A percentile compares a stretch with the other conserved stretches of the same genome.
Evolutionary conservation across 2,113 vertebrate genomes (phyloP).

Genomic region (Grammomys dolichurus): DNA sequence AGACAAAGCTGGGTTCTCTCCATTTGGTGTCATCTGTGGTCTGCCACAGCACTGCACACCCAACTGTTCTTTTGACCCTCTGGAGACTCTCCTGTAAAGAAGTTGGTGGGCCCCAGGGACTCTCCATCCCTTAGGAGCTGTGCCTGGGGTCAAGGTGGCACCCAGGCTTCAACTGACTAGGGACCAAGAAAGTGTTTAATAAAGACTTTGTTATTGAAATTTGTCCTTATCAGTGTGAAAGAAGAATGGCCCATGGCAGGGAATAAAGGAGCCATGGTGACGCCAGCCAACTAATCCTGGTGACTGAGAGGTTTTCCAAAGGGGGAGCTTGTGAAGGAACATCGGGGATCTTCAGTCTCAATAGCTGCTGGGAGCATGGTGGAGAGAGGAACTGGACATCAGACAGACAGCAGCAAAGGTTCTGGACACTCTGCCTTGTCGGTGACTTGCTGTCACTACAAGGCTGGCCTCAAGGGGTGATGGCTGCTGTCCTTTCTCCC

Average conservation of each 20-base stretch:
- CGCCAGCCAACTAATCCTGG: not conserved
- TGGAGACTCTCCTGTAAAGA: not conserved
- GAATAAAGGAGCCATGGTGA: not conserved
- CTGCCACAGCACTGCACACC: not conserved
- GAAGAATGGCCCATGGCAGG: not conserved
- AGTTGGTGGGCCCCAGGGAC: not conserved
- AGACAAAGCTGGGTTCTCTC: not conserved
- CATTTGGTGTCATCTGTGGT: not conserved
- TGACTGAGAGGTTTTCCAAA: not conserved
- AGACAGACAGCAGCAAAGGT: not conserved
- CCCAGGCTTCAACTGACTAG: not conserved
- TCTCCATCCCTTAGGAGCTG: not conserved
- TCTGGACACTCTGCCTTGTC: not conserved
- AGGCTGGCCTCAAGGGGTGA: not conserved
- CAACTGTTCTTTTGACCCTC: not conserved
- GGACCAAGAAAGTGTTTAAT: not conserved
- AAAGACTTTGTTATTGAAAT: not conserved
- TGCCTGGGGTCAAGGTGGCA: not conserved
- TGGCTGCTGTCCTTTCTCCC: not conserved
- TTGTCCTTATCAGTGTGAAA: not conserved
- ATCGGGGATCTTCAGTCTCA: not conserved
- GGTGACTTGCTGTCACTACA: not conserved
- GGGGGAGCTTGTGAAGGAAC: not conserved
- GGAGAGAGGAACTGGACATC: not conserved
- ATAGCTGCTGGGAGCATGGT: not conserved